Percentiles rank a stretch among this genome's conserved stretches.
Evolutionary conservation across 2,113 vertebrate species (phyloP).

Genomic region (Apus apus): DNA sequence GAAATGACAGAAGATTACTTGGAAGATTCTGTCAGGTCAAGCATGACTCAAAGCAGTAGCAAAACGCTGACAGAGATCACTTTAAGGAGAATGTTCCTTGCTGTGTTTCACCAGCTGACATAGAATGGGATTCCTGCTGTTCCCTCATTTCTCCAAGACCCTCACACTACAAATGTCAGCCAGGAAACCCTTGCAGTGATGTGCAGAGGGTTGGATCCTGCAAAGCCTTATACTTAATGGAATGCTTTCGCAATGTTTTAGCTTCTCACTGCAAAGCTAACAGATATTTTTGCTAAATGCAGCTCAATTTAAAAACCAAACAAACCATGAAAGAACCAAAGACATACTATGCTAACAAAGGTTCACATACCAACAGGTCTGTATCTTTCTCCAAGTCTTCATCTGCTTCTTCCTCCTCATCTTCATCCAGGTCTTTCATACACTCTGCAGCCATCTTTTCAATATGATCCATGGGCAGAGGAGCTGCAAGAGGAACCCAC

Average conservation of each 20-base stretch:
- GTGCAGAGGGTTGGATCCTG: background rate
- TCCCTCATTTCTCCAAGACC: background rate
- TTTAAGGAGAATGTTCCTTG: background rate
- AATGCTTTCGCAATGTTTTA: background rate
- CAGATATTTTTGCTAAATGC: background rate
- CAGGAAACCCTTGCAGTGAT: background rate
- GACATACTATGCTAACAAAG: background rate
- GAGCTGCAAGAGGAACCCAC: constrained; percentile 73
- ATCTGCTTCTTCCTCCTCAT: constrained; percentile 78
- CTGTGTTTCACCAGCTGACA: background rate
- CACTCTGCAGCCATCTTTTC: constrained; percentile 92
- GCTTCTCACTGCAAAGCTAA: background rate
- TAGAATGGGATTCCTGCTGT: background rate
- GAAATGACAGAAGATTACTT: background rate
- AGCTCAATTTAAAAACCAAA: background rate
- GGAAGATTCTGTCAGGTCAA: background rate
- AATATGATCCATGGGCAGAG: constrained; percentile 94
- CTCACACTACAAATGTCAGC: background rate
- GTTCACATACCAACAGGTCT: constrained; percentile 86
- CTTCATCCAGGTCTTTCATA: constrained; percentile 89
- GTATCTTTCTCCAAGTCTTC: constrained; percentile 80
- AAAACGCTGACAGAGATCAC: background rate
- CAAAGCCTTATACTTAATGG: background rate
- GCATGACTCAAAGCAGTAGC: background rate
- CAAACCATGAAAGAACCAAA: background rate